These are phyloP conservation scores for Spatulosminthurus flaviceps DNA, from an alignment of 2,888 invertebrate genomes.

Conservation along the genomic window DNA sequence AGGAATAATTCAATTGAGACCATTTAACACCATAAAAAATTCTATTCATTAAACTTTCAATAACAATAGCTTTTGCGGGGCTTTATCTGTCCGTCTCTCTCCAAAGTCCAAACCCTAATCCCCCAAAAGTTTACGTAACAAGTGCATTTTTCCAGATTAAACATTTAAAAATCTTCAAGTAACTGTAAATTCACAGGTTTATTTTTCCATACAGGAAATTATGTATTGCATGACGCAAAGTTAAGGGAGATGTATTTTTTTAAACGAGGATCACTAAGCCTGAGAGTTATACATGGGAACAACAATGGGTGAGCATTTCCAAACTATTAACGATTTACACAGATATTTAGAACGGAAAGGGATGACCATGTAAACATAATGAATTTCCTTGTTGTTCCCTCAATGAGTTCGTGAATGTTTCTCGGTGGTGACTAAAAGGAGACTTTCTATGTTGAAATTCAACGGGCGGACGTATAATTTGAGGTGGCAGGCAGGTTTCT, in stretches of 20 bases:
- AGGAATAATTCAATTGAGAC: slow-evolving; percentile 1
- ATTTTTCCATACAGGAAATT: background rate
- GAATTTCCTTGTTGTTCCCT: background rate
- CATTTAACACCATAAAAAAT: background rate
- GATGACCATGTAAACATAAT: slow-evolving; percentile 2
- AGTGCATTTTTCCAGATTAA: no score
- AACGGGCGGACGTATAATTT: background rate
- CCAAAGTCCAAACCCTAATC: background rate
- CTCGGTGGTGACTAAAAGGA: no score
- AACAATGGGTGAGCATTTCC: background rate
- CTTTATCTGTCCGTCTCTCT: background rate
- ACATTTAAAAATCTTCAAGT: no score
- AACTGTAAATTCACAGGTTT: no score
- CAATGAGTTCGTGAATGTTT: background rate
- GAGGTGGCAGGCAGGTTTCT: background rate
- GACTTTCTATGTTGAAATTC: background rate
- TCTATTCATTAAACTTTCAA: background rate
- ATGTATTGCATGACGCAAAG: background rate
- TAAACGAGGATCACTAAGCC: no score
- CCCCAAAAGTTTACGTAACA: background rate
- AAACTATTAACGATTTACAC: background rate
- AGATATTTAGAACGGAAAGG: slow-evolving; percentile 6
- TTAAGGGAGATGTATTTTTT: no score
- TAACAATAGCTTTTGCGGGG: background rate
- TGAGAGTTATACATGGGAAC: background rate